phyloP scores from a whole-genome alignment of 1,140 invertebrate genomes.

The Drosophila cardini region DNA sequence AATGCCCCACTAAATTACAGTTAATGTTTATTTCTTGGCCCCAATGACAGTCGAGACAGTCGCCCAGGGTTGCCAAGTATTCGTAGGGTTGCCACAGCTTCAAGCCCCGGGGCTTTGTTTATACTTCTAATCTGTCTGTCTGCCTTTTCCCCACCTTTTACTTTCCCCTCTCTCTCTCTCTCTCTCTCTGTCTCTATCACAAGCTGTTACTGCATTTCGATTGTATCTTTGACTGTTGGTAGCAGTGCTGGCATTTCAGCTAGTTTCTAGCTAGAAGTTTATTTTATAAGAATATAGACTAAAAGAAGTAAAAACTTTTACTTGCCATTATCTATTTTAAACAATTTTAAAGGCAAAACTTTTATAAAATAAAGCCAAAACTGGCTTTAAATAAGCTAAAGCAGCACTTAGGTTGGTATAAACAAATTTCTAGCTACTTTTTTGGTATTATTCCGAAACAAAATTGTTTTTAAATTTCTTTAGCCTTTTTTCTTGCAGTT shows the following conservation, averaged over 20 bases:
- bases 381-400: too few species aligned
- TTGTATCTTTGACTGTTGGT: slow-evolving; percentile 78
- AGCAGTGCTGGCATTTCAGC: not conserved
- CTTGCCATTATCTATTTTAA: too few species aligned
- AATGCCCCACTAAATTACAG: slow-evolving; percentile 83
- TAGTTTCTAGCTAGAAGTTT: too few species aligned
- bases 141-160: slow-evolving; percentile 18
- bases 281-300: too few species aligned
- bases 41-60: slow-evolving; percentile 44
- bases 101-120: slow-evolving; percentile 73
- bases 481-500: too few species aligned
- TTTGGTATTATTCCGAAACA: too few species aligned
- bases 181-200: slow-evolving; percentile 24
- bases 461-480: too few species aligned
- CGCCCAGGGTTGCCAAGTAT: slow-evolving; percentile 16
- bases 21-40: slow-evolving; percentile 81
- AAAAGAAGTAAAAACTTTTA: too few species aligned
- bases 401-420: too few species aligned
- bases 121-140: slow-evolving; percentile 74
- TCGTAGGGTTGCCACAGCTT: slow-evolving; percentile 15
- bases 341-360: too few species aligned
- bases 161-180: slow-evolving; percentile 12
- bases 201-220: slow-evolving; percentile 78
- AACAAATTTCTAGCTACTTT: too few species aligned
- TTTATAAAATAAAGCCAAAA: too few species aligned